Conservation (phyloP, 2,888 invertebrate species). For the Tenodera sinensis region DNA sequence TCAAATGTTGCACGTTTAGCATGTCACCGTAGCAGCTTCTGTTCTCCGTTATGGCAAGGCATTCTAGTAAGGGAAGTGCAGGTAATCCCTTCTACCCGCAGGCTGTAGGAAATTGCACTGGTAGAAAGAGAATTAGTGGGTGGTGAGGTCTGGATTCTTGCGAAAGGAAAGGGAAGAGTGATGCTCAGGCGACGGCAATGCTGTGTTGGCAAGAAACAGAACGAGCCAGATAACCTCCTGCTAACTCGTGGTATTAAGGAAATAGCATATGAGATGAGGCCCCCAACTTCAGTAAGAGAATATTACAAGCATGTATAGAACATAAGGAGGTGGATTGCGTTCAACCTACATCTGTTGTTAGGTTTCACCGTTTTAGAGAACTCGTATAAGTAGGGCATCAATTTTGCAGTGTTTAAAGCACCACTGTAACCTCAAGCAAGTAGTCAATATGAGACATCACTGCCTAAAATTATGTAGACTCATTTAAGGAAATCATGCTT, state of each 20-base stretch:
- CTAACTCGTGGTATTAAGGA: background rate
- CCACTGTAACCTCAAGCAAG: background rate
- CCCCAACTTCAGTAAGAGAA: background rate
- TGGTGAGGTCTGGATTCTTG: background rate
- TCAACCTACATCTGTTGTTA: background rate
- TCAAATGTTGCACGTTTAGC: background rate
- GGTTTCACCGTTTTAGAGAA: background rate
- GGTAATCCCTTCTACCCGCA: background rate
- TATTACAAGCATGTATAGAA: background rate
- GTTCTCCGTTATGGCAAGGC: background rate
- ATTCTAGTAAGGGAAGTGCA: background rate
- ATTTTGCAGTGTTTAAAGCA: background rate
- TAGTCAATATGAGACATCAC: background rate
- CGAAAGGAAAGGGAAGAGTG: background rate
- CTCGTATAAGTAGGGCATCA: background rate
- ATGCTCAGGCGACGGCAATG: background rate
- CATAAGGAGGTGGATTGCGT: background rate
- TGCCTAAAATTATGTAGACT: background rate
- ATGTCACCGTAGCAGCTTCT: background rate
- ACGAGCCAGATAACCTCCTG: background rate
- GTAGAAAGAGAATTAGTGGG: background rate
- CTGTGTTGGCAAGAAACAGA: background rate
- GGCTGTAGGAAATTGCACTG: background rate
- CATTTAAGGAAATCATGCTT: background rate
- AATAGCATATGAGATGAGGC: background rate